phyloP scores from a whole-genome alignment of 2,797 vertebrate genomes.

The Poecilia picta region DNA sequence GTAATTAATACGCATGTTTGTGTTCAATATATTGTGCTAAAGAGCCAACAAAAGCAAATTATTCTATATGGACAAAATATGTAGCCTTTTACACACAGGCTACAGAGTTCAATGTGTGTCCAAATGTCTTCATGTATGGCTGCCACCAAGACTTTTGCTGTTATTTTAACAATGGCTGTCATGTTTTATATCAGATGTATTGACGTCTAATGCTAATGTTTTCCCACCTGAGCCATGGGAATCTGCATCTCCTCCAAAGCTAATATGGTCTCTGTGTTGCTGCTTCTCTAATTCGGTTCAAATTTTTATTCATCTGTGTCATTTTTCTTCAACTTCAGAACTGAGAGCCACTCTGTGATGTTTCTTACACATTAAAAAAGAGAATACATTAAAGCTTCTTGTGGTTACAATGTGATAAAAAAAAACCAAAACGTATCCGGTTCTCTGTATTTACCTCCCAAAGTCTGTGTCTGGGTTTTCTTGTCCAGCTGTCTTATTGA shows the following conservation, averaged over 20 bases:
- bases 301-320: not conserved
- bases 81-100: not conserved
- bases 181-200: not conserved
- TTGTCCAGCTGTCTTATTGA: too few species aligned
- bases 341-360: too few species aligned
- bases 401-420: not conserved
- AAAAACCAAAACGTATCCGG: not conserved
- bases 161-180: not conserved
- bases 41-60: too few species aligned
- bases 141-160: not conserved
- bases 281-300: not conserved
- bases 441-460: not conserved
- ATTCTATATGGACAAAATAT: too few species aligned
- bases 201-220: not conserved
- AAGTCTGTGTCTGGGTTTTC: not conserved
- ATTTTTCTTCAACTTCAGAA: not conserved
- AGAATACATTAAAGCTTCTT: not conserved
- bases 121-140: not conserved
- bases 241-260: not conserved
- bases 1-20: too few species aligned
- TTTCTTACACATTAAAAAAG: not conserved
- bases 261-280: not conserved
- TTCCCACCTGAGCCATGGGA: not conserved
- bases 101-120: not conserved
- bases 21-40: too few species aligned